Conservation (phyloP, 2,888 invertebrate genomes). For the Orthonevra nobilis region DNA sequence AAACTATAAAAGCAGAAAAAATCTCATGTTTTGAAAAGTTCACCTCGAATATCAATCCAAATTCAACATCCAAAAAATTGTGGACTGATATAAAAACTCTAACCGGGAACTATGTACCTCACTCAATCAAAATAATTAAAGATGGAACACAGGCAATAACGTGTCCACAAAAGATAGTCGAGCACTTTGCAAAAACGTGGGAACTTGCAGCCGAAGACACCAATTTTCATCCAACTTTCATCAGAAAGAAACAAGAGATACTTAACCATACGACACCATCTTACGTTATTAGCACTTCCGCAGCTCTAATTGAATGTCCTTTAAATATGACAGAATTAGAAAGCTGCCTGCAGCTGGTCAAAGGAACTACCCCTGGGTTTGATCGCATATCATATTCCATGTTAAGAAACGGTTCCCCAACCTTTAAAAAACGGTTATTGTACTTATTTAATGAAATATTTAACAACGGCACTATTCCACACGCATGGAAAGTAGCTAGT, state of each 20-base stretch:
- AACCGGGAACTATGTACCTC: slow-evolving; percentile 2
- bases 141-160: neutral
- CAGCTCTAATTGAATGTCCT: neutral
- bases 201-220: neutral
- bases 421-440: slow-evolving; percentile 9
- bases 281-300: neutral
- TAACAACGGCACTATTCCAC: slow-evolving; percentile 3
- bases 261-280: no score
- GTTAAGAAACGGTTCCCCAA: slow-evolving; percentile 11
- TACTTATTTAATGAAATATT: slow-evolving; percentile 16
- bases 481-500: slow-evolving; percentile 20
- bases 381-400: slow-evolving; percentile 34
- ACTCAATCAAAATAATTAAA: slow-evolving; percentile 14
- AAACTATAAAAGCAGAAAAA: slow-evolving; percentile 1
- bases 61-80: slow-evolving; percentile 1
- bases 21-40: no score
- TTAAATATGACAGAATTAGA: slow-evolving; percentile 10
- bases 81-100: slow-evolving; percentile 37
- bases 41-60: slow-evolving; percentile 15
- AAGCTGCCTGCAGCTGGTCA: slow-evolving; percentile 4
- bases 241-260: neutral
- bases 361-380: slow-evolving; percentile 25
- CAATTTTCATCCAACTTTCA: slow-evolving; percentile 9
- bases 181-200: no score
- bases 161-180: neutral